A percentile compares a stretch with the other conserved stretches of the same genome.
Conservation (phyloP, 2,113 vertebrate species). For the Manacus vitellinus region DNA sequence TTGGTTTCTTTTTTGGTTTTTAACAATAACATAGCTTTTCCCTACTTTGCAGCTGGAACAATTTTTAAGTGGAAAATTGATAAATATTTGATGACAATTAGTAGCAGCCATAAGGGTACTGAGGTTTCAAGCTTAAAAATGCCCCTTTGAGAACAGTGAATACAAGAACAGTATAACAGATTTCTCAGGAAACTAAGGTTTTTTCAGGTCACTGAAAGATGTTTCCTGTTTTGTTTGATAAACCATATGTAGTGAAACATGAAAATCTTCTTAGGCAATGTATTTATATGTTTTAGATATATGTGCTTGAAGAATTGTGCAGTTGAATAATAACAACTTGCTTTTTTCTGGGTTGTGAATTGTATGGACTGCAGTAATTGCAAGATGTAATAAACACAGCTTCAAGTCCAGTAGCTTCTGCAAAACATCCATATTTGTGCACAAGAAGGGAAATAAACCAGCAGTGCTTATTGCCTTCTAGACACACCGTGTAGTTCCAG, state of each 20-base stretch:
- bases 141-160: neutral
- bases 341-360: neutral
- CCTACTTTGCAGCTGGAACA: neutral
- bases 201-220: neutral
- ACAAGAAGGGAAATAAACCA: neutral
- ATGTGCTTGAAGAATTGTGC: neutral
- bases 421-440: neutral
- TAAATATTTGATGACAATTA: slow-evolving; percentile 62
- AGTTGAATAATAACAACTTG: neutral
- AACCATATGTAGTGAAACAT: neutral
- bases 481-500: neutral
- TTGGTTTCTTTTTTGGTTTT: neutral
- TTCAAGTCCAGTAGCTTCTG: neutral
- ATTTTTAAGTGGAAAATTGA: slow-evolving; percentile 27
- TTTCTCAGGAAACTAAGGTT: neutral
- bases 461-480: neutral
- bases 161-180: neutral
- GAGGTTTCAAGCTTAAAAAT: slow-evolving; percentile 8
- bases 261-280: neutral
- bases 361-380: neutral
- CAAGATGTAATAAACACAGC: neutral
- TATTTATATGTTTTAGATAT: neutral
- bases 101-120: neutral
- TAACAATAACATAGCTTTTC: neutral
- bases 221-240: neutral